These are phyloP conservation scores for Globodera ellingtonae DNA, from an alignment of 1,140 invertebrate species.

Conservation along the genomic window DNA sequence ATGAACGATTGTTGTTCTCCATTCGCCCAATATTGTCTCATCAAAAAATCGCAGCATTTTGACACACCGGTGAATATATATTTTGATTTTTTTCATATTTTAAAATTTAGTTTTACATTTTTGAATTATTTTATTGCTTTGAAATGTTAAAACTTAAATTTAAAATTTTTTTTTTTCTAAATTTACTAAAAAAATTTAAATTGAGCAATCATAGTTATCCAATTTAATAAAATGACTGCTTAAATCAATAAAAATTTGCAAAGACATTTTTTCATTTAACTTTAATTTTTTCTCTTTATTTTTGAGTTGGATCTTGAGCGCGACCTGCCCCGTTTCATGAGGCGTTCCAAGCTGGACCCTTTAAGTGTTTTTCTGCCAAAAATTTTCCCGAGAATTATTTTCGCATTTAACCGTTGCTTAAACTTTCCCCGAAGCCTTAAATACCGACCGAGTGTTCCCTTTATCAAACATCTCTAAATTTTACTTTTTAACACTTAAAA, in stretches of 20 bases:
- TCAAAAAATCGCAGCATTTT: constrained; percentile 14
- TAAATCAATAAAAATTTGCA: too few relatives aligned
- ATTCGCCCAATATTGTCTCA: constrained; percentile 62
- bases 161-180: too few relatives aligned
- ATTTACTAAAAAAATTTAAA: too few relatives aligned
- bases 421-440: background rate
- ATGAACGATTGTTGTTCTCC: constrained; percentile 65
- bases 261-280: too few relatives aligned
- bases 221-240: too few relatives aligned
- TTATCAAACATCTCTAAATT: too few relatives aligned
- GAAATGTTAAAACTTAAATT: too few relatives aligned
- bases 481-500: too few relatives aligned
- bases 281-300: too few relatives aligned
- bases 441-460: background rate
- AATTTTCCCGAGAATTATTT: background rate
- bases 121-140: too few relatives aligned
- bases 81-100: background rate
- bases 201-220: too few relatives aligned
- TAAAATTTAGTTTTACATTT: background rate
- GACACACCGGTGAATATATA: constrained; percentile 17
- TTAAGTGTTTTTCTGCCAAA: constrained; percentile 41
- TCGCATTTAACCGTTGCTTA: background rate
- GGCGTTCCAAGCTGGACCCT: constrained; percentile 46
- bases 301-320: constrained; percentile 12
- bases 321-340: constrained; percentile 34